phyloP scores from a whole-genome alignment of 2,113 vertebrate species.

The Zosterops borbonicus region DNA sequence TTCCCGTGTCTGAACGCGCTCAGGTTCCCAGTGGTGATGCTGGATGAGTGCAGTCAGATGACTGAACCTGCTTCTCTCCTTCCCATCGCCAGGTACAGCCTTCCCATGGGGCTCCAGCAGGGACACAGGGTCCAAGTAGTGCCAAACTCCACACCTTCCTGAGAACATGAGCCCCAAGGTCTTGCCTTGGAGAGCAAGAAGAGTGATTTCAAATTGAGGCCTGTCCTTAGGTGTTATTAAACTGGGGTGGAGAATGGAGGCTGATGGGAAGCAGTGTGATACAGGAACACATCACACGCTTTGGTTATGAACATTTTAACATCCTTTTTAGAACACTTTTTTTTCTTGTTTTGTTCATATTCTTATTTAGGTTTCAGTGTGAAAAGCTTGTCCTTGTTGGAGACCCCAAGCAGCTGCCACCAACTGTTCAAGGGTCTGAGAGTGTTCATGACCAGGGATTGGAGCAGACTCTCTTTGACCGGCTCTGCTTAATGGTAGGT shows the following conservation, averaged over 20 bases:
- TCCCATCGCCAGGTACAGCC: slow-evolving; percentile 77
- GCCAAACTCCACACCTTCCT: background rate
- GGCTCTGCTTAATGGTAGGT: slow-evolving; percentile 79
- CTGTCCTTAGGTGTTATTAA: background rate
- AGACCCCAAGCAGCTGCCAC: slow-evolving; percentile 80
- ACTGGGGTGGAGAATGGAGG: background rate
- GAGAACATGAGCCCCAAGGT: accelerated
- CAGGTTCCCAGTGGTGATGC: slow-evolving; percentile 77
- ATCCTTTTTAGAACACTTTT: background rate
- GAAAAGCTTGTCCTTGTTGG: slow-evolving; percentile 82
- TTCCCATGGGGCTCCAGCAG: background rate
- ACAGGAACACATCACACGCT: accelerated
- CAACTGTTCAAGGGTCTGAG: slow-evolving; percentile 82
- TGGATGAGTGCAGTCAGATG: slow-evolving; percentile 83
- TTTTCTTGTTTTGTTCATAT: background rate
- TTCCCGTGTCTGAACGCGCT: slow-evolving; percentile 75
- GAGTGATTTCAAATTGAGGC: background rate
- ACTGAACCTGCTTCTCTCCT: slow-evolving; percentile 81
- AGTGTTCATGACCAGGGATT: slow-evolving; percentile 71
- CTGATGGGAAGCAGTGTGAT: background rate
- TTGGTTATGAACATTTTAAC: background rate
- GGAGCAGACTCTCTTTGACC: slow-evolving; percentile 82
- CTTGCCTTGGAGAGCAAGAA: background rate
- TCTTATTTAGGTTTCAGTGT: slow-evolving; percentile 76
- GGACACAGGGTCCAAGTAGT: background rate